Conservation (phyloP, 2,888 invertebrate genomes). For the Pomacea canaliculata region DNA sequence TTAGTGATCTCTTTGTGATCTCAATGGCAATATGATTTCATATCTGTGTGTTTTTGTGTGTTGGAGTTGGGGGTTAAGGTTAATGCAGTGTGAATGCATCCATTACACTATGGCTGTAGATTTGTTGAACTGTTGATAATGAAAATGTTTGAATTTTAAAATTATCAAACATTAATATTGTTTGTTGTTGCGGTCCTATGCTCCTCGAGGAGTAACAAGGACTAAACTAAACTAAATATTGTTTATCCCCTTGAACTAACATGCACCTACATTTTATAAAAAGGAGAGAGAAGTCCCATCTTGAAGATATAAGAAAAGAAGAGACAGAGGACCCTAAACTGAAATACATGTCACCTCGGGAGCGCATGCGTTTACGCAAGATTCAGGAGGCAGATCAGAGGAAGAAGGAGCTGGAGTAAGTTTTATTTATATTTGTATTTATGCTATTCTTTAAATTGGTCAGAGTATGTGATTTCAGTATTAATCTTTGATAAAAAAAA, state of each 20-base stretch:
- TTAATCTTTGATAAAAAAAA: not conserved
- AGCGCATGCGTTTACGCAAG: constrained; percentile 65
- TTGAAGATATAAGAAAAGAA: constrained; percentile 56
- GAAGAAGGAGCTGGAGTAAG: constrained; percentile 59
- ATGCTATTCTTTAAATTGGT: not conserved
- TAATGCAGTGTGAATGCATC: no score
- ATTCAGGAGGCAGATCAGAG: constrained; percentile 64
- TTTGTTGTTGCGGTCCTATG: no score
- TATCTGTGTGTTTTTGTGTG: not conserved
- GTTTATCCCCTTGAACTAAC: no score
- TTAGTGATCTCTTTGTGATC: no score
- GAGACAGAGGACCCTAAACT: constrained; percentile 19
- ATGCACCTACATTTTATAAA: no score
- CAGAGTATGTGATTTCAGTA: not conserved
- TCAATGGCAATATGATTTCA: no score
- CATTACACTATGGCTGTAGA: no score
- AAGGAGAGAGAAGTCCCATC: constrained; percentile 55
- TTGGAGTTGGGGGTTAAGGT: not conserved
- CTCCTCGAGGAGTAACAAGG: no score
- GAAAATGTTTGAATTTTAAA: no score
- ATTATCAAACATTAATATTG: no score
- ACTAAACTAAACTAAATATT: no score
- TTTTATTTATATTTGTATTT: not conserved
- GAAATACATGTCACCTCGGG: constrained; percentile 63
- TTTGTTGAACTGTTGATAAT: no score